Percentiles rank a stretch among this genome's conserved stretches.
Conservation (phyloP, 2,888 invertebrate species). For the Creontiades dilutus region DNA sequence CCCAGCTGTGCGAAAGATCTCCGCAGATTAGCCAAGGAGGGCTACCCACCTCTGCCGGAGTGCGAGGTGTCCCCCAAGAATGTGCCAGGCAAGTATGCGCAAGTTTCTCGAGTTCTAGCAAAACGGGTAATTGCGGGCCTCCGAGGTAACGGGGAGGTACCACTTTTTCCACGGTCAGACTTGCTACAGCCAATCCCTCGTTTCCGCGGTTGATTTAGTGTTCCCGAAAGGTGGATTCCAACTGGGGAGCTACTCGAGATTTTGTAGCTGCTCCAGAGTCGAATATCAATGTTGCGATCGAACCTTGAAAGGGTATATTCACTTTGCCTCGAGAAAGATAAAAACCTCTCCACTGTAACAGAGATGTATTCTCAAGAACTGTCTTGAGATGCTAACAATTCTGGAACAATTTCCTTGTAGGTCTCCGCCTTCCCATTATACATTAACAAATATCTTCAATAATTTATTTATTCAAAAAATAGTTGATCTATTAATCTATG, state of each 20-base stretch:
- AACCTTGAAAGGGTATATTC: neutral
- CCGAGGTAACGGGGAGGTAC: slow-evolving; percentile 16
- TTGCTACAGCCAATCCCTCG: slow-evolving; percentile 35
- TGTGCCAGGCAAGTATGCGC: slow-evolving; percentile 45
- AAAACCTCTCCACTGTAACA: too few species aligned
- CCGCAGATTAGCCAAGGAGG: neutral
- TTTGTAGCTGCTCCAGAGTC: neutral
- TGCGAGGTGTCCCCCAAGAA: slow-evolving; percentile 45
- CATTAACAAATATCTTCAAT: too few species aligned
- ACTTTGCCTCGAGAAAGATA: too few species aligned
- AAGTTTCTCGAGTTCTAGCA: slow-evolving; percentile 38
- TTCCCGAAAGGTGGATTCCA: neutral
- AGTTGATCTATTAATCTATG: too few species aligned
- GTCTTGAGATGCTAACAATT: too few species aligned
- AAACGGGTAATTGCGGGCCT: slow-evolving; percentile 40
- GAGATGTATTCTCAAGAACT: too few species aligned
- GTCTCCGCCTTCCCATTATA: too few species aligned
- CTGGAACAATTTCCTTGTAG: too few species aligned
- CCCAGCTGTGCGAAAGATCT: neutral
- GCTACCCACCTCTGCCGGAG: neutral
- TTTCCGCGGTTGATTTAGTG: slow-evolving; percentile 24
- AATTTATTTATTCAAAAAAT: too few species aligned
- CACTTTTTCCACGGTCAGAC: slow-evolving; percentile 33
- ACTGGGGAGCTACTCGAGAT: neutral
- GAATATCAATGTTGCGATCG: neutral